Conservation (phyloP, 2,888 invertebrate species). For the Acronicta aceris region DNA sequence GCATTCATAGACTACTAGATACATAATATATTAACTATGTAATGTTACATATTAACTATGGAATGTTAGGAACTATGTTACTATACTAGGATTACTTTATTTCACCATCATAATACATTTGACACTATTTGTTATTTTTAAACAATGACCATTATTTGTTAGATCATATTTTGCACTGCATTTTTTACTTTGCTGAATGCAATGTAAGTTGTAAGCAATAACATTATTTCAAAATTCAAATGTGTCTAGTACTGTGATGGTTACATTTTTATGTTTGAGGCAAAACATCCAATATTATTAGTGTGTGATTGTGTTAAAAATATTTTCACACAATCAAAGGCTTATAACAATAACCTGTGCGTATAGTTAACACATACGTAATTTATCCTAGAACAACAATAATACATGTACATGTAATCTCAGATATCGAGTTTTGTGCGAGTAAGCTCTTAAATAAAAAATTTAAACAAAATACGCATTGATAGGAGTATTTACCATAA, state of each 20-base stretch:
- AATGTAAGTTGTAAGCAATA: neutral
- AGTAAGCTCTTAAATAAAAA: constrained; percentile 15
- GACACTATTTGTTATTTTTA: neutral
- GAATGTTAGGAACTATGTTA: constrained; percentile 55
- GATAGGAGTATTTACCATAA: too few species aligned
- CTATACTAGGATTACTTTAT: constrained; percentile 31
- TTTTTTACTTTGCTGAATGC: neutral
- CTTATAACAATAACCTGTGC: constrained; percentile 4
- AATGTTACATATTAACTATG: constrained; percentile 56
- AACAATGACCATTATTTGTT: neutral
- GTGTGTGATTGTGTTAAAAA: too few species aligned
- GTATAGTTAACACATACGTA: constrained; percentile 7
- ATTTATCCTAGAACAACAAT: constrained; percentile 11
- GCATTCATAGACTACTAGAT: constrained; percentile 78
- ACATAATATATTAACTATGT: constrained; percentile 53
- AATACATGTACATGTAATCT: constrained; percentile 13
- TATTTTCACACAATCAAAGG: constrained; percentile 3
- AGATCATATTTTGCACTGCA: neutral
- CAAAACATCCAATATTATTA: constrained; percentile 28
- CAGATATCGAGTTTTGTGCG: constrained; percentile 14
- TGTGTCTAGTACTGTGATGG: constrained; percentile 31
- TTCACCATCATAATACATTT: constrained; percentile 20
- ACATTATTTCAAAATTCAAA: constrained; percentile 5
- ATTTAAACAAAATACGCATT: constrained; percentile 12
- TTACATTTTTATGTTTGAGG: constrained; percentile 20